Conservation (phyloP, 2,113 vertebrate species). For the Atlantisia rogersi region DNA sequence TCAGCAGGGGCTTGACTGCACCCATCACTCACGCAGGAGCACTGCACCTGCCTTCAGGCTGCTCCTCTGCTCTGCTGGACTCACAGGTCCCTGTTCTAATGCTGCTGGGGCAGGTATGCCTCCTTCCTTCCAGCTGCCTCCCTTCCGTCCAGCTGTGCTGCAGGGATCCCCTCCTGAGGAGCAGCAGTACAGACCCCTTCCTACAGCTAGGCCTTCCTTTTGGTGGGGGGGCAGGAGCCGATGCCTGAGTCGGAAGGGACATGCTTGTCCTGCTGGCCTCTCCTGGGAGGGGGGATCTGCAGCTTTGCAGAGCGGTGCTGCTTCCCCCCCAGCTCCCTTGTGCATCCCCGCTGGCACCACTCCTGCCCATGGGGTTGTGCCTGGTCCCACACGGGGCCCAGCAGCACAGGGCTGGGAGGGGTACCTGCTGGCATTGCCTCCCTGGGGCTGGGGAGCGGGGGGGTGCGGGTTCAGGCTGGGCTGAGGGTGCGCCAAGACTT, state of each 20-base stretch:
- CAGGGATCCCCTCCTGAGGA: not conserved
- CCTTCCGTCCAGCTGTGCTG: not conserved
- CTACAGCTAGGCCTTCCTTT: not conserved
- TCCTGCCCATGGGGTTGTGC: not conserved
- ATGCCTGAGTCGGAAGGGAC: too few relatives aligned
- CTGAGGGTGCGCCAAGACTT: not conserved
- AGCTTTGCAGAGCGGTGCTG: not conserved
- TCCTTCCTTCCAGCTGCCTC: not conserved
- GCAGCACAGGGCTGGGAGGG: not conserved
- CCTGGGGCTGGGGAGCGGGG: too few relatives aligned
- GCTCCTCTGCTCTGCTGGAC: not conserved
- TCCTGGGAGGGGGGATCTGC: not conserved
- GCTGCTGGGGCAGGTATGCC: not conserved
- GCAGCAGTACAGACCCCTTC: not conserved
- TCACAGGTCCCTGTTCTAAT: not conserved
- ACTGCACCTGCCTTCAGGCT: not conserved
- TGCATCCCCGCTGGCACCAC: accelerated
- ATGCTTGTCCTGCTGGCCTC: not conserved
- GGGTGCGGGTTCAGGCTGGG: not conserved
- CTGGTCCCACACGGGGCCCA: not conserved
- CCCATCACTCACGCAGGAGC: accelerated
- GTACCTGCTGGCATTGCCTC: not conserved
- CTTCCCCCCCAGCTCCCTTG: not conserved
- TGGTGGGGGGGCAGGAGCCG: not conserved
- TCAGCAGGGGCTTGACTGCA: not conserved